A percentile compares a stretch with the other conserved stretches of the same genome.
Conservation (phyloP, 2,113 vertebrate genomes). For the Notarius lentiginosus region DNA sequence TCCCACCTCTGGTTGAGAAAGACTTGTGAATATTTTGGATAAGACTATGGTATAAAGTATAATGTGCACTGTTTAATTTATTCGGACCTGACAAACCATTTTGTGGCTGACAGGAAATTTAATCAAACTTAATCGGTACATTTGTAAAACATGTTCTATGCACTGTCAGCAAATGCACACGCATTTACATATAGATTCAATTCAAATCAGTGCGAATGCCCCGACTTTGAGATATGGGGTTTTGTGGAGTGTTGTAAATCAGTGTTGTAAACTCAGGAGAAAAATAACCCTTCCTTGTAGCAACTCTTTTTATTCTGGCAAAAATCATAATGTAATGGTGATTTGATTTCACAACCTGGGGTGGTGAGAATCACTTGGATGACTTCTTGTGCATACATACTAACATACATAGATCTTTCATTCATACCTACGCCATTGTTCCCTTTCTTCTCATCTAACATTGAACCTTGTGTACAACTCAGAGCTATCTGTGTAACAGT, state of each 20-base stretch:
- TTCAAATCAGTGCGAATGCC: background rate
- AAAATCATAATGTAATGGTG: background rate
- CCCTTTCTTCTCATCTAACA: background rate
- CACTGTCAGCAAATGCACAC: background rate
- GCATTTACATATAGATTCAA: conserved; percentile 6
- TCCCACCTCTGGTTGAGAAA: too few species aligned
- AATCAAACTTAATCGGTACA: conserved; percentile 1
- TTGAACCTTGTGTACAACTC: background rate
- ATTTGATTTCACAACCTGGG: background rate
- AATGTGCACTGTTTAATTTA: background rate
- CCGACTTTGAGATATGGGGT: background rate
- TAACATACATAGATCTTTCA: background rate
- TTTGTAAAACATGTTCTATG: background rate
- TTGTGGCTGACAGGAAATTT: background rate
- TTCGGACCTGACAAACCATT: background rate
- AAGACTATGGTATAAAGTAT: background rate
- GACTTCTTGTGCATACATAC: background rate
- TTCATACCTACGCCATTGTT: background rate
- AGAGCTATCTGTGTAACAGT: background rate
- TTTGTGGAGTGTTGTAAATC: background rate
- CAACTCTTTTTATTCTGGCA: background rate
- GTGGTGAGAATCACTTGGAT: background rate
- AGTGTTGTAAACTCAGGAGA: background rate
- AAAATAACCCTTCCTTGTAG: background rate
- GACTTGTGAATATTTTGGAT: background rate